Evolutionary conservation across 2,888 invertebrate genomes (phyloP).

Genomic region (Conomelus anceps): DNA sequence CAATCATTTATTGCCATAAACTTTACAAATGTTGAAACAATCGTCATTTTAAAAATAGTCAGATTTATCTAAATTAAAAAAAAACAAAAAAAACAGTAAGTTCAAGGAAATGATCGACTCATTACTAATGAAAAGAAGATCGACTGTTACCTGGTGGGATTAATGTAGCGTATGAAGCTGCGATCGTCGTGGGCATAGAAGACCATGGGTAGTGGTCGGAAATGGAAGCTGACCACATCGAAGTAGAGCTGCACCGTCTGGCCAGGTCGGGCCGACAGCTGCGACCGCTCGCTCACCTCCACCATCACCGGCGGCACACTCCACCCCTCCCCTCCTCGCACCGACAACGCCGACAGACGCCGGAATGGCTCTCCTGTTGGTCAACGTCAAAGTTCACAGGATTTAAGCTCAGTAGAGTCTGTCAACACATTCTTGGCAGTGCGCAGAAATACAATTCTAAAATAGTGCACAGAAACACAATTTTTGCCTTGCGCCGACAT

Average conservation of each 20-base stretch:
- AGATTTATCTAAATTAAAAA: too few species aligned
- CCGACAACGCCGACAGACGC: not conserved
- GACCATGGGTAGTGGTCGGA: slow-evolving; percentile 48
- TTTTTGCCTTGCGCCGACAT: too few species aligned
- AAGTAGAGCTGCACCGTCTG: slow-evolving; percentile 51
- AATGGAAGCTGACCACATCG: slow-evolving; percentile 65
- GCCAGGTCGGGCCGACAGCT: slow-evolving; percentile 38
- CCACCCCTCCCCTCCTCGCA: not conserved
- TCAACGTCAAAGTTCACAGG: not conserved
- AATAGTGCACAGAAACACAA: too few species aligned
- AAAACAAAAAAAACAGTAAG: too few species aligned
- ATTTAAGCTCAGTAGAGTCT: too few species aligned
- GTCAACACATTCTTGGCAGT: too few species aligned
- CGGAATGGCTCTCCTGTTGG: not conserved
- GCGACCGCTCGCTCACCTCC: slow-evolving; percentile 38
- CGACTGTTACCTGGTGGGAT: slow-evolving; percentile 28
- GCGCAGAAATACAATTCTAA: too few species aligned
- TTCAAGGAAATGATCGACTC: too few species aligned
- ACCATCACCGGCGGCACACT: slow-evolving; percentile 29
- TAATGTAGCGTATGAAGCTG: slow-evolving; percentile 46
- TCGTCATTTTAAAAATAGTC: too few species aligned
- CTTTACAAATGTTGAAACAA: too few species aligned
- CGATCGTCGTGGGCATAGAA: slow-evolving; percentile 57
- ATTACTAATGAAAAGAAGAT: too few species aligned
- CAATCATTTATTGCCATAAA: too few species aligned